Conservation (phyloP, 2,888 invertebrate species). For the Harpalus rufipes region DNA sequence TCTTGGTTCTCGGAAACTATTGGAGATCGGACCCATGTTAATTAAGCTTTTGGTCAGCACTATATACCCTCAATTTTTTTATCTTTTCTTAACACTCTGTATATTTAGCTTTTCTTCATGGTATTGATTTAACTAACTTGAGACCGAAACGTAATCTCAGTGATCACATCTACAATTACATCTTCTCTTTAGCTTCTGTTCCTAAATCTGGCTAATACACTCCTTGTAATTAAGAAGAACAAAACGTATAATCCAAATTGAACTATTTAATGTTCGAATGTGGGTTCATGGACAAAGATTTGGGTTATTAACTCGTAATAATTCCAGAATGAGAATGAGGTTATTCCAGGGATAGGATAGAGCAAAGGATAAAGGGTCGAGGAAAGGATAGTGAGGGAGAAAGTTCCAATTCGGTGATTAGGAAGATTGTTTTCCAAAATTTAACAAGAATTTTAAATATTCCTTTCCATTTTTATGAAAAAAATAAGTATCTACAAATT, state of each 20-base stretch:
- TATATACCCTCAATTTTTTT: no score
- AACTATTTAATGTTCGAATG: slow-evolving; percentile 5
- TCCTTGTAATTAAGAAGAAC: slow-evolving; percentile 42
- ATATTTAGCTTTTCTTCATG: no score
- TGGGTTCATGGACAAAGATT: slow-evolving; percentile 35
- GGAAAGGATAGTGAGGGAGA: slow-evolving; percentile 13
- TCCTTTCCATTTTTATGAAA: no score
- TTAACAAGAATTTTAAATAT: background rate
- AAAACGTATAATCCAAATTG: slow-evolving; percentile 46
- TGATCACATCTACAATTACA: no score
- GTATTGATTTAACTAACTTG: no score
- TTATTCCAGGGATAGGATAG: background rate
- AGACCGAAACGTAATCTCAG: no score
- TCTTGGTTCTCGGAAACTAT: no score
- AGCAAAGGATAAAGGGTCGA: slow-evolving; percentile 1
- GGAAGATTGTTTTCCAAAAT: background rate
- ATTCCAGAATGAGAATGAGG: slow-evolving; percentile 7
- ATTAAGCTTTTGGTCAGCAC: no score
- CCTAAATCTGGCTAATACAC: slow-evolving; percentile 21
- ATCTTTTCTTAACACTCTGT: no score
- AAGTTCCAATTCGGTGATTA: slow-evolving; percentile 1
- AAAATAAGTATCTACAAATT: no score
- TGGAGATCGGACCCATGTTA: no score
- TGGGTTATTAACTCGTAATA: slow-evolving; percentile 49
- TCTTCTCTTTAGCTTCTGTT: background rate